Evolutionary conservation across 1,140 invertebrate species (phyloP).

Genomic region (Brachionus calyciflorus): DNA sequence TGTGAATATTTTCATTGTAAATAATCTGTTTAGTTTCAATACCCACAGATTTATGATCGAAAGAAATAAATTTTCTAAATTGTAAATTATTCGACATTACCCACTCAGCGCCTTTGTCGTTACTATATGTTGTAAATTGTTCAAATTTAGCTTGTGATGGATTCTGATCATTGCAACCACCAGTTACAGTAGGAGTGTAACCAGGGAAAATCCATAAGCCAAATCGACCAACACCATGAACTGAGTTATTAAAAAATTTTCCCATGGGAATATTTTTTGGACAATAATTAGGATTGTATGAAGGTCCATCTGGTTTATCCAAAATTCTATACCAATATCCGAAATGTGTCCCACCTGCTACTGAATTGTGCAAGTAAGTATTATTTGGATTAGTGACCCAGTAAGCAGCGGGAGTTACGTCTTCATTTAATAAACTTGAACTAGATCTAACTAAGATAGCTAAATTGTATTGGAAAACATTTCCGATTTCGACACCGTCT

Average conservation of each 20-base stretch:
- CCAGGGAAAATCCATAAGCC: conserved; percentile 57
- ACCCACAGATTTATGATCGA: conserved; percentile 53
- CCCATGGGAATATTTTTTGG: conserved; percentile 52
- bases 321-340: conserved; percentile 57
- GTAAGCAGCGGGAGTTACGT: conserved; percentile 55
- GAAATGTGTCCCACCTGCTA: conserved; percentile 57
- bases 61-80: conserved; percentile 51
- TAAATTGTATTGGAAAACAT: conserved; percentile 55
- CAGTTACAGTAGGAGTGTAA: conserved; percentile 50
- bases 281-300: conserved; percentile 51
- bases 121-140: conserved; percentile 47
- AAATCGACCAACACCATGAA: conserved; percentile 57
- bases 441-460: conserved; percentile 54
- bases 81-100: conserved; percentile 53
- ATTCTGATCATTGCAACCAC: conserved; percentile 5
- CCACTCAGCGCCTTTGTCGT: conserved; percentile 51
- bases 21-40: conserved; percentile 35
- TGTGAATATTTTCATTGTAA: no score
- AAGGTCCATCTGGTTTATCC: conserved; percentile 55
- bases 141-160: conserved; percentile 47
- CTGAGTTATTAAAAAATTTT: conserved; percentile 55
- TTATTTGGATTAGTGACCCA: conserved; percentile 58
- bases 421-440: conserved; percentile 57
- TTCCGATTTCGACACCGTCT: conserved; percentile 59
- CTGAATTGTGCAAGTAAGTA: conserved; percentile 52